Percentiles rank a stretch among this genome's conserved stretches.
Conservation (phyloP, 2,113 vertebrate genomes). For the Ginglymostoma cirratum region DNA sequence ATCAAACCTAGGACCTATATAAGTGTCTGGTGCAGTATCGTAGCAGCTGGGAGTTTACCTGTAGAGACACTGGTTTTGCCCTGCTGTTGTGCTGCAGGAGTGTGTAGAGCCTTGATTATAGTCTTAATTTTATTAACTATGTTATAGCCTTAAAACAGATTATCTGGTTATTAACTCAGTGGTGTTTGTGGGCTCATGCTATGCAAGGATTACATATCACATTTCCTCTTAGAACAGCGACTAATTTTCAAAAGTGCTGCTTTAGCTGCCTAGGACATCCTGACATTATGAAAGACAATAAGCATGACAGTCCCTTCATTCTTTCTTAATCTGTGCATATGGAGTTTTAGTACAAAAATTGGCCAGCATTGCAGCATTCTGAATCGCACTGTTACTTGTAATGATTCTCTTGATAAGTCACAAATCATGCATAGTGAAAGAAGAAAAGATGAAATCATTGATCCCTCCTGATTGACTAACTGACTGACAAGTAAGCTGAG, state of each 20-base stretch:
- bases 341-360: neutral
- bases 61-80: neutral
- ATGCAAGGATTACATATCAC: neutral
- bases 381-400: neutral
- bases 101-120: neutral
- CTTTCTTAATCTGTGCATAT: neutral
- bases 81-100: neutral
- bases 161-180: neutral
- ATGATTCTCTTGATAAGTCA: neutral
- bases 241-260: neutral
- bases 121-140: neutral
- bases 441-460: neutral
- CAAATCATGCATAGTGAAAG: neutral
- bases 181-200: neutral
- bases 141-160: neutral
- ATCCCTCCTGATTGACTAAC: neutral
- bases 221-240: neutral
- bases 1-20: neutral
- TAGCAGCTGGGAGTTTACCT: neutral
- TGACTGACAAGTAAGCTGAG: neutral
- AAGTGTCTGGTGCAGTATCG: too few relatives aligned
- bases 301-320: neutral
- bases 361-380: neutral
- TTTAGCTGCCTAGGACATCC: neutral
- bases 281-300: neutral